Percentiles rank a stretch among this genome's conserved stretches.
These are phyloP conservation scores for Syrista parreyssii DNA, from an alignment of 2,888 invertebrate genomes.

Conservation along the genomic window DNA sequence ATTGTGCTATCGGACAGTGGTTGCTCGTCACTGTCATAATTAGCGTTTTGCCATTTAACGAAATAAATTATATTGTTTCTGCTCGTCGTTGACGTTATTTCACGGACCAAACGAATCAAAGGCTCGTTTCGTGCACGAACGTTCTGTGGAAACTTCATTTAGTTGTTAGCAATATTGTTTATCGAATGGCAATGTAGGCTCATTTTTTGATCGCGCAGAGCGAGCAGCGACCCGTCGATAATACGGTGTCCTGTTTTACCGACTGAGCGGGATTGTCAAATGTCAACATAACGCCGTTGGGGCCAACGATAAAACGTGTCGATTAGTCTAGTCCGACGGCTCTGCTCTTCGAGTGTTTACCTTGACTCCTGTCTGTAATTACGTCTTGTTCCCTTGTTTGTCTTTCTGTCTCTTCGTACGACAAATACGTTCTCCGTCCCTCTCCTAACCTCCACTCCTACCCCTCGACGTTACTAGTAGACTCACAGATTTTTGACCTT, in stretches of 20 bases:
- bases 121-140: neutral
- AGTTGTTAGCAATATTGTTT: neutral
- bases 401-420: constrained; percentile 19
- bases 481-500: neutral
- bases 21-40: too few species aligned
- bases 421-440: neutral
- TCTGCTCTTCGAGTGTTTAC: constrained; percentile 28
- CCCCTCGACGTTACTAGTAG: neutral
- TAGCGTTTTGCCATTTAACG: too few species aligned
- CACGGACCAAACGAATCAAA: neutral
- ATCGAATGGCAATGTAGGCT: neutral
- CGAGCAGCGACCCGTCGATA: neutral
- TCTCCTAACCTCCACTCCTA: too few species aligned
- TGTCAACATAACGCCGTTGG: constrained; percentile 31
- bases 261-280: neutral
- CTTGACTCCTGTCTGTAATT: constrained; percentile 24
- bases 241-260: neutral
- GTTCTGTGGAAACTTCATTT: neutral
- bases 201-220: neutral
- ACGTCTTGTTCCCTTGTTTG: constrained; percentile 28
- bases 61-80: too few species aligned
- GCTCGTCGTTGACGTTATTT: neutral
- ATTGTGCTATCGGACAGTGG: too few species aligned
- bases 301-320: constrained; percentile 42
- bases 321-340: constrained; percentile 38